phyloP scores from a whole-genome alignment of 2,797 vertebrate genomes.

The Propithecus perrieri region DNA sequence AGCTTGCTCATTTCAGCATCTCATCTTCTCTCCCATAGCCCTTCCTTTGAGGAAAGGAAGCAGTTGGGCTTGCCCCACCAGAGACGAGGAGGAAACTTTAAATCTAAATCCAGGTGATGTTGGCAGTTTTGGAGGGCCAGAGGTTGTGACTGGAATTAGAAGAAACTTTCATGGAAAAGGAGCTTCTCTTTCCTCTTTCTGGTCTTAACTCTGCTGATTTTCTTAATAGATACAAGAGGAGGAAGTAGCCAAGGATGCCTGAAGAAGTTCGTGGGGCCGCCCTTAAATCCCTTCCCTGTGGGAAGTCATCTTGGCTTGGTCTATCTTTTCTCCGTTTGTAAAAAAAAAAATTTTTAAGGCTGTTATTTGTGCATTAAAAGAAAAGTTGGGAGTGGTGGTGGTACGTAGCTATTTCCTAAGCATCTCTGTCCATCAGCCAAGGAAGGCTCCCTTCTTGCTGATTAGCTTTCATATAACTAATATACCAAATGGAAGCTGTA shows the following conservation, averaged over 20 bases:
- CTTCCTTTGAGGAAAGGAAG: conserved; percentile 92
- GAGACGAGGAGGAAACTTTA: conserved; percentile 85
- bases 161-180: not conserved
- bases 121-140: not conserved
- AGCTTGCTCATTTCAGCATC: not conserved
- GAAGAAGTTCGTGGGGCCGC: not conserved
- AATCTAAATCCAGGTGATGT: conserved; percentile 86
- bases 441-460: not conserved
- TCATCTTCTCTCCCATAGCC: conserved; percentile 79
- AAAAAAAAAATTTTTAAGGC: not conserved
- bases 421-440: not conserved
- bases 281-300: conserved; percentile 53
- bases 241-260: conserved; percentile 65
- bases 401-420: not conserved
- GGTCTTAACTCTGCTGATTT: not conserved
- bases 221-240: conserved; percentile 84
- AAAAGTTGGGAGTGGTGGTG: too few relatives aligned
- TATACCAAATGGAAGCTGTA: not conserved
- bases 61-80: conserved; percentile 84
- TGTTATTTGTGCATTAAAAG: conserved; percentile 40
- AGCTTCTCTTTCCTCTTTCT: not conserved
- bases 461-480: not conserved
- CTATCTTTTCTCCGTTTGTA: conserved; percentile 12
- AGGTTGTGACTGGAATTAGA: not conserved
- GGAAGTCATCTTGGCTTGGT: conserved; percentile 53